A percentile compares a stretch with the other conserved stretches of the same genome.
Evolutionary conservation across 2,888 invertebrate genomes (phyloP).

Genomic region (Xanthorhoe designata): DNA sequence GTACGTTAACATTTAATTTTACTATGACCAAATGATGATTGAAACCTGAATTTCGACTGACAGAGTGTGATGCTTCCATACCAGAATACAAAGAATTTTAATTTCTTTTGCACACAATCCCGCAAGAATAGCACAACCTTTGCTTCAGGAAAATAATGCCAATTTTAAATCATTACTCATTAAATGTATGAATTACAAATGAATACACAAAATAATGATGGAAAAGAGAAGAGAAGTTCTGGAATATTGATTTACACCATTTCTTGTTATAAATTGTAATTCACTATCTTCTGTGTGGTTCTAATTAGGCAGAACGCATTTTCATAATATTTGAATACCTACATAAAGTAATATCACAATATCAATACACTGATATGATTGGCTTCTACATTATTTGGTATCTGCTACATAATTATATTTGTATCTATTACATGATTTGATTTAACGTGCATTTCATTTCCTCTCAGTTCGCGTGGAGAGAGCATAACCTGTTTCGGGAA

Average conservation of each 20-base stretch:
- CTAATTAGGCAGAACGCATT: conserved; percentile 11
- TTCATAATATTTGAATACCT: too few species aligned
- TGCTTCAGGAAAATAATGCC: conserved; percentile 84
- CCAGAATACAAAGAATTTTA: conserved; percentile 71
- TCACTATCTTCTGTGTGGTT: neutral
- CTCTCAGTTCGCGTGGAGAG: conserved; percentile 95
- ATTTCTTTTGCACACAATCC: conserved; percentile 79
- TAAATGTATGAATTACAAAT: conserved; percentile 29
- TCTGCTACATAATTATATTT: conserved; percentile 1
- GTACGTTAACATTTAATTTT: neutral
- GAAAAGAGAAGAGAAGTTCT: neutral
- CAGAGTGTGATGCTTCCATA: conserved; percentile 69
- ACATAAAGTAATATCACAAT: neutral
- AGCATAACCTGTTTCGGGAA: conserved; percentile 98
- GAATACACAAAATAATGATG: neutral
- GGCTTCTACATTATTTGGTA: neutral
- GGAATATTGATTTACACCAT: conserved; percentile 1
- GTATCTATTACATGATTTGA: conserved; percentile 30
- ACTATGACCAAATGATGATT: neutral
- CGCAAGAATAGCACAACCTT: conserved; percentile 79
- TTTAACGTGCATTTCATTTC: conserved; percentile 76
- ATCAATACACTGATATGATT: neutral
- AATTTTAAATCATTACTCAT: conserved; percentile 68
- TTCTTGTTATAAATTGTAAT: neutral
- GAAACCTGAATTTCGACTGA: conserved; percentile 31